A percentile compares a stretch with the other conserved stretches of the same genome.
phyloP scores from a whole-genome alignment of 2,888 invertebrate genomes.

The Branchipolynoe longqiensis region DNA sequence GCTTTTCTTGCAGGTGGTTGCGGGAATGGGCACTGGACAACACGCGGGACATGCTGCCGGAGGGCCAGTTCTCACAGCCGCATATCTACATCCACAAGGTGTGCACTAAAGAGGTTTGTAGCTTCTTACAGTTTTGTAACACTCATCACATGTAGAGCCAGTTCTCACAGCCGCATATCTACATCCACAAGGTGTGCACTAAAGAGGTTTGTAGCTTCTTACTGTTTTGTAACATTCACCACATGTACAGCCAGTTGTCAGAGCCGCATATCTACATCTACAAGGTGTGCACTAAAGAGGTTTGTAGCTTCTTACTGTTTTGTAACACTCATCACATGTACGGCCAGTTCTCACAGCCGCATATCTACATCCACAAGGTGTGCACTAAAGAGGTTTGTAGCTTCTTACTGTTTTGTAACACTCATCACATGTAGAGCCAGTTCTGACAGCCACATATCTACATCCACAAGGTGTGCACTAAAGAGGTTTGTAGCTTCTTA shows the following conservation, averaged over 20 bases:
- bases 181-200: constrained; percentile 60
- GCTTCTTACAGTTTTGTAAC: background rate
- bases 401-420: background rate
- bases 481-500: no score
- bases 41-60: background rate
- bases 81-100: constrained; percentile 60
- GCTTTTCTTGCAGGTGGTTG: constrained; percentile 47
- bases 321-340: no score
- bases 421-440: no score
- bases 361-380: constrained; percentile 60
- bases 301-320: background rate
- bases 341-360: constrained; percentile 56
- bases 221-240: background rate
- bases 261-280: constrained; percentile 60
- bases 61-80: constrained; percentile 56
- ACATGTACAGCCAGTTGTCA: constrained; percentile 24
- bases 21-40: constrained; percentile 44
- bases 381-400: constrained; percentile 58
- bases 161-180: constrained; percentile 58
- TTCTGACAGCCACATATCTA: no score
- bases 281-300: constrained; percentile 62
- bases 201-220: constrained; percentile 55
- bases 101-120: constrained; percentile 59
- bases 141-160: no score
- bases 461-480: no score